Percentiles rank a stretch among this genome's conserved stretches.
Conservation (phyloP, 2,888 invertebrate genomes). For the Pristionchus entomophagus region DNA sequence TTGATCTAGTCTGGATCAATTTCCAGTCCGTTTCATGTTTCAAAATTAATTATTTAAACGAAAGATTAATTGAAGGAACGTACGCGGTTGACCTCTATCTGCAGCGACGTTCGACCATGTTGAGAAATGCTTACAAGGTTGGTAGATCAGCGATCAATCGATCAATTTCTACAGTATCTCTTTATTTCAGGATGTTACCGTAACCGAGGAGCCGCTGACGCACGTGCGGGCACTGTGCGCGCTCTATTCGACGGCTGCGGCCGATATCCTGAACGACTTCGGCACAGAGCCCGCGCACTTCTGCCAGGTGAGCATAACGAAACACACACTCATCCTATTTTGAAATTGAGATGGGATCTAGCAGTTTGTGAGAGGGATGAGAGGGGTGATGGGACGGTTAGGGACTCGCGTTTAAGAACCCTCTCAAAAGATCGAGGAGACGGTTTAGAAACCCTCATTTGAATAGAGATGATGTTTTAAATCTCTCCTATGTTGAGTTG, state of each 20-base stretch:
- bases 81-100: conserved; percentile 74
- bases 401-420: too few relatives aligned
- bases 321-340: too few relatives aligned
- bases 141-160: not conserved
- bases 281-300: conserved; percentile 62
- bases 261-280: conserved; percentile 69
- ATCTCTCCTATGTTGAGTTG: too few relatives aligned
- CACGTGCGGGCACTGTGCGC: conserved; percentile 69
- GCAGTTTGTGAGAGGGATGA: too few relatives aligned
- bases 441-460: too few relatives aligned
- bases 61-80: conserved; percentile 54
- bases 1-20: too few relatives aligned
- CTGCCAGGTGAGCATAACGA: conserved; percentile 76
- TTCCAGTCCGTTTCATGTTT: too few relatives aligned
- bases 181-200: conserved; percentile 52
- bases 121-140: conserved; percentile 41
- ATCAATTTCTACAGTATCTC: not conserved
- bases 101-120: conserved; percentile 63
- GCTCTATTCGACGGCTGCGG: conserved; percentile 64
- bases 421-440: too few relatives aligned
- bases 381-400: too few relatives aligned
- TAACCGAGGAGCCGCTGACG: conserved; percentile 69
- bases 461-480: too few relatives aligned
- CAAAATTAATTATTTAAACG: too few relatives aligned
- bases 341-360: too few relatives aligned